phyloP scores from a whole-genome alignment of 2,113 vertebrate genomes.

The Mobula hypostoma region DNA sequence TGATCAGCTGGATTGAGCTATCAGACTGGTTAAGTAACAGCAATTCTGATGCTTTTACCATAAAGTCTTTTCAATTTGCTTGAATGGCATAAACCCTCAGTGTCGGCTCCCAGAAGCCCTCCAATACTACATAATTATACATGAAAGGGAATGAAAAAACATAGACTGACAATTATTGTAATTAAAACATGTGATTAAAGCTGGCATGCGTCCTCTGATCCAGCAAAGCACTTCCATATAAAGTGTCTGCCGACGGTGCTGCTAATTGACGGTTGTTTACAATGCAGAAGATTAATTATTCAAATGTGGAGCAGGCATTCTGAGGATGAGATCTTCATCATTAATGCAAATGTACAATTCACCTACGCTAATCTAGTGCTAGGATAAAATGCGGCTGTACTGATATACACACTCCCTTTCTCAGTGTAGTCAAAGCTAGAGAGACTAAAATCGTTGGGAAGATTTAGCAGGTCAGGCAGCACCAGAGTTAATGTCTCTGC shows the following conservation, averaged over 20 bases:
- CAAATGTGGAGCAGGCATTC: not conserved
- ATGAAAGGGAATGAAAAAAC: constrained; percentile 55
- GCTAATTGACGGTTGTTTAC: constrained; percentile 48
- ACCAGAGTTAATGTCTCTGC: too few species aligned
- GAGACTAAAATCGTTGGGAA: too few species aligned
- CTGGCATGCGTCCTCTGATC: constrained; percentile 44
- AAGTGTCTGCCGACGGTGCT: constrained; percentile 42
- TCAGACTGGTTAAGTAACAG: not conserved
- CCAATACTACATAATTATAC: constrained; percentile 56
- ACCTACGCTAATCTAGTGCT: not conserved
- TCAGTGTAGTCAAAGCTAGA: too few species aligned
- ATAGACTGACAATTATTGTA: constrained; percentile 59
- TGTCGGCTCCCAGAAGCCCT: constrained; percentile 55
- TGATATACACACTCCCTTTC: too few species aligned
- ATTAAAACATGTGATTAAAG: constrained; percentile 54
- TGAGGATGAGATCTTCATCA: constrained; percentile 45
- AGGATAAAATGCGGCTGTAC: not conserved
- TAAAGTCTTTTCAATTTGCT: constrained; percentile 57
- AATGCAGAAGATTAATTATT: constrained; percentile 41
- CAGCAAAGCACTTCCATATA: constrained; percentile 40
- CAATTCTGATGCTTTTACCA: constrained; percentile 53
- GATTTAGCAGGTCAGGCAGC: too few species aligned
- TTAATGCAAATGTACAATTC: constrained; percentile 46
- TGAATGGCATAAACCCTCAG: constrained; percentile 57
- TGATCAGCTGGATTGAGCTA: not conserved